Evolutionary conservation across 2,113 vertebrate species (phyloP), one percentile per base, ranked within the genome.

Genomic region (Macrotus californicus): DNA sequence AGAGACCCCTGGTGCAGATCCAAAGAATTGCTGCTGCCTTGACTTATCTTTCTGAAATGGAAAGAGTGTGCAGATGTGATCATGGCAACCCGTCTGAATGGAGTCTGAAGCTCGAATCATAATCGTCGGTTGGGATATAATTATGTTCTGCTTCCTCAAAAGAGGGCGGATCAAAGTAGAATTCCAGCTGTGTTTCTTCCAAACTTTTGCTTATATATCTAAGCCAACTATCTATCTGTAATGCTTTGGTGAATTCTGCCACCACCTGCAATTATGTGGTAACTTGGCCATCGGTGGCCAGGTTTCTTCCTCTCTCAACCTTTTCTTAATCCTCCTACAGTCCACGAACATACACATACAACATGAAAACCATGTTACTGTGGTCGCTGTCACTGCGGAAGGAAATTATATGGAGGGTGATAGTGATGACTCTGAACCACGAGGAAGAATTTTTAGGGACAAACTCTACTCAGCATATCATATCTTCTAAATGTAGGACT

Each of bases 171-270:
- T 41, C 64, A 21, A 77, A 43, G 86, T 67, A 70, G 69, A 89
- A 87, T 75, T 87, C 90, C 69, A 97, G 50, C 77, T 90, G 36
- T 80, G 48, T 50, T 29, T 87, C 56, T 86, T 82, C 24, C 64
- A 80, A 83, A 1, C 61, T 48, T 82, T 70, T 94, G 54, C 56
- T 92, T 21, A 46, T 69, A 11, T 11, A 41, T 79, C 46, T 24
- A 91, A 67, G 34, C 41, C 52, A 52, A 92, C 22, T 26, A 43
- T 70, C 39, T 9, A 31, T 75, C n/a, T 79, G 61, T 31, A 26
- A 64, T 31, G 31, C 29, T 31, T 64, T 64, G 61, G 61, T 31
- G 61, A 31, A 75, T 36, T 87, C n/a, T 79, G n/a, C 67, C 48
- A 46, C 15, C 13, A 41, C 36, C 66, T 70, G 48, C 69, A 73